Percentiles rank a stretch among this genome's conserved stretches.
Evolutionary conservation across 2,888 invertebrate genomes (phyloP).

Genomic region (Lasioglossum vierecki): DNA sequence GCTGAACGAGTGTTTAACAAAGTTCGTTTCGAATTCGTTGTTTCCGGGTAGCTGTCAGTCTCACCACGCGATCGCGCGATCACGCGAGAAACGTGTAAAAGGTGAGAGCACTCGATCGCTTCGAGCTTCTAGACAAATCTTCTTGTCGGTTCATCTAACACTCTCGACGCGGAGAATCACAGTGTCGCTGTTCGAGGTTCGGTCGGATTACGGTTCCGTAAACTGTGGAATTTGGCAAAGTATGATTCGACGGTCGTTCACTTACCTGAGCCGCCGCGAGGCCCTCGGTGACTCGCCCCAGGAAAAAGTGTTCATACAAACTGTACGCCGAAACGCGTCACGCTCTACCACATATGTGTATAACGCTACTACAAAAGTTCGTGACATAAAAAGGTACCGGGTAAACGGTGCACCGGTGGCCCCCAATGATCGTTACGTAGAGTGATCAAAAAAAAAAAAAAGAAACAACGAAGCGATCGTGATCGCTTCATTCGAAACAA

Average conservation of each 20-base stretch:
- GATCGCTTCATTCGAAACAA: not conserved
- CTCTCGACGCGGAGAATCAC: constrained; percentile 51
- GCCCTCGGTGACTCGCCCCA: constrained; percentile 19
- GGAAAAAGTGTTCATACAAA: constrained; percentile 34
- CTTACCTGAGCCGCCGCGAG: constrained; percentile 60
- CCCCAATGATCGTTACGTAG: not conserved
- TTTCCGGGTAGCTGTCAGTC: not conserved
- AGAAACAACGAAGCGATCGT: not conserved
- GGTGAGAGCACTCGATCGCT: constrained; percentile 44
- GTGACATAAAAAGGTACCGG: constrained; percentile 49
- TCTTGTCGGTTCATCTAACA: constrained; percentile 33
- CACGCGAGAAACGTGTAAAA: constrained; percentile 35
- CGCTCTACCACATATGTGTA: constrained; percentile 18
- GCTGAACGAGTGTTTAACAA: not conserved
- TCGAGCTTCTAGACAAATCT: constrained; percentile 18
- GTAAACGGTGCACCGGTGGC: not conserved
- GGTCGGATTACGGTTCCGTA: constrained; percentile 30
- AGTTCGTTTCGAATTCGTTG: constrained; percentile 26
- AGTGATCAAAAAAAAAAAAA: not conserved
- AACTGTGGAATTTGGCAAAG: constrained; percentile 38
- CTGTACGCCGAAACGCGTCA: constrained; percentile 4
- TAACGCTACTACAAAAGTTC: constrained; percentile 48
- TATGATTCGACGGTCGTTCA: constrained; percentile 31
- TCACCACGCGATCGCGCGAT: constrained; percentile 23
- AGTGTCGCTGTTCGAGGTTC: constrained; percentile 43